Conservation (phyloP, 2,113 vertebrate species). For the Dasyprocta punctata region DNA sequence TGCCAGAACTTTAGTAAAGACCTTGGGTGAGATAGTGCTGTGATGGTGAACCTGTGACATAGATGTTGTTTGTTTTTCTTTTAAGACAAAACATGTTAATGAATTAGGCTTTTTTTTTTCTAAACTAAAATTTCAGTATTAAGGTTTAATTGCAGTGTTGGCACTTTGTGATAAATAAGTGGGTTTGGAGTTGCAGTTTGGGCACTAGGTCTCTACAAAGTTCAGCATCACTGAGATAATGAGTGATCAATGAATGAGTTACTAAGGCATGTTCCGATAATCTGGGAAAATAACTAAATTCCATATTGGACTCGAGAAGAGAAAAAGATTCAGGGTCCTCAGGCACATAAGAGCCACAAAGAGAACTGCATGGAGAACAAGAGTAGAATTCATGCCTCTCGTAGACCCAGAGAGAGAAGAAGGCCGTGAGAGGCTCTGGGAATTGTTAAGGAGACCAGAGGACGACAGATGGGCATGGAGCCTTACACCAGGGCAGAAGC, state of each 20-base stretch:
- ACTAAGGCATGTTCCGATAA: background rate
- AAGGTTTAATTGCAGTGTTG: background rate
- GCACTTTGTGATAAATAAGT: background rate
- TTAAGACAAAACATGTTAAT: background rate
- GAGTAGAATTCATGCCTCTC: background rate
- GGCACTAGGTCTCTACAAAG: background rate
- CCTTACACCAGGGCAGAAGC: background rate
- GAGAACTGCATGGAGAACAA: background rate
- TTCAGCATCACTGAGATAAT: background rate
- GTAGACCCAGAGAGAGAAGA: background rate
- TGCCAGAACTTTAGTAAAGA: background rate
- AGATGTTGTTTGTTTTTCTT: background rate
- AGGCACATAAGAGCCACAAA: background rate
- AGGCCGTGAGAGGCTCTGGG: background rate
- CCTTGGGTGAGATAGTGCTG: background rate
- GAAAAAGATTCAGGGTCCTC: background rate
- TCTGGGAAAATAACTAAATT: background rate
- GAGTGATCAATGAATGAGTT: background rate
- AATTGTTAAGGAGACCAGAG: background rate
- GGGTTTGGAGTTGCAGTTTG: background rate
- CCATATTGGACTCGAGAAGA: background rate
- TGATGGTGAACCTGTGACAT: background rate
- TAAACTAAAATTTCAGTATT: background rate
- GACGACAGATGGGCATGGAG: background rate
- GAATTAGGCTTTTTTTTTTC: background rate